phyloP scores from a whole-genome alignment of 2,888 invertebrate genomes.

The Trachelus stipa region DNA sequence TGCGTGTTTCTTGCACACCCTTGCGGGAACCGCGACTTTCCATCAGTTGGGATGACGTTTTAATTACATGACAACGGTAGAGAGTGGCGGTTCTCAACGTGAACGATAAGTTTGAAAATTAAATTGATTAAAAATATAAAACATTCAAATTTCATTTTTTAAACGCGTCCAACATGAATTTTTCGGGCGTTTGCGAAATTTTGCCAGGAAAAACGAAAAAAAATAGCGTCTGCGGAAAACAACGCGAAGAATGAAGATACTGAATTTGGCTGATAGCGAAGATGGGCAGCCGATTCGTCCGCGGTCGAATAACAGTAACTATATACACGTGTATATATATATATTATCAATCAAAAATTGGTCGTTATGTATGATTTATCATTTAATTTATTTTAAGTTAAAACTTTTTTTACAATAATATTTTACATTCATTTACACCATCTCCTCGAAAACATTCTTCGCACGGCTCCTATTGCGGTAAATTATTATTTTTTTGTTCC shows the following conservation, averaged over 20 bases:
- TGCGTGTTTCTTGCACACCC: background rate
- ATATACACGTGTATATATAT: background rate
- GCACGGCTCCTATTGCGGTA: slow-evolving; percentile 10
- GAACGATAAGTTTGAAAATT: background rate
- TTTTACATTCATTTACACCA: slow-evolving; percentile 63
- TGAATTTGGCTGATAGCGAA: background rate
- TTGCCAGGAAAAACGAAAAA: background rate
- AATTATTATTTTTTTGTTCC: slow-evolving; percentile 23
- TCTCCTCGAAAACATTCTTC: slow-evolving; percentile 25
- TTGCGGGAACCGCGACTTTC: background rate
- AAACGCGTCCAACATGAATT: background rate
- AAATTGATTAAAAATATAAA: background rate
- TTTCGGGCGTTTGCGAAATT: background rate
- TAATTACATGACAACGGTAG: slow-evolving; percentile 45
- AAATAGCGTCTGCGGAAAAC: background rate
- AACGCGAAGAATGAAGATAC: background rate
- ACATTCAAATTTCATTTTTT: background rate
- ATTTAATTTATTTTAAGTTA: slow-evolving; percentile 67
- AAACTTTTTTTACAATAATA: slow-evolving; percentile 67
- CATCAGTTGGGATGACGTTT: slow-evolving; percentile 32
- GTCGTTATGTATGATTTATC: slow-evolving; percentile 53
- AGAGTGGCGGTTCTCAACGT: background rate
- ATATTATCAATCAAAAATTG: slow-evolving; percentile 4
- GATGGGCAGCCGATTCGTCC: background rate
- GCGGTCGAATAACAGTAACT: background rate